A percentile compares a stretch with the other conserved stretches of the same genome.
These are phyloP conservation scores for Mormyrus iriodes DNA, from an alignment of 2,113 vertebrate genomes.

Conservation along the genomic window DNA sequence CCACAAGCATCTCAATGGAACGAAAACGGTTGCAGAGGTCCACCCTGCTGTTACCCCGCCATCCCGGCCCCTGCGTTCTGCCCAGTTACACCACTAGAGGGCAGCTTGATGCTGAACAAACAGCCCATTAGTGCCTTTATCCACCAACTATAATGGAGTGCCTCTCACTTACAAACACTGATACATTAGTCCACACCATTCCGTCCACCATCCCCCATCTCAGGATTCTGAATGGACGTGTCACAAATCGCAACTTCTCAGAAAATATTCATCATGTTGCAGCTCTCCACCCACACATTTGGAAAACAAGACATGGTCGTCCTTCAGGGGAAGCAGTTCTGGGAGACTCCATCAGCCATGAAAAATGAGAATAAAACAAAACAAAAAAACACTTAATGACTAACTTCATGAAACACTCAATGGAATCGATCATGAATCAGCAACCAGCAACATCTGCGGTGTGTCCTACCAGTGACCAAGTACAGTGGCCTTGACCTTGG, in stretches of 20 bases:
- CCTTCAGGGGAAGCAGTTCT: neutral
- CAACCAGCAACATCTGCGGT: neutral
- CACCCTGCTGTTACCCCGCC: neutral
- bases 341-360: neutral
- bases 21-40: neutral
- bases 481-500: neutral
- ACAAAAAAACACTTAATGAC: neutral
- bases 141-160: neutral
- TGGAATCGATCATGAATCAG: neutral
- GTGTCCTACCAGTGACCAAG: neutral
- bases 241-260: neutral
- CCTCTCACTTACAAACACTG: neutral
- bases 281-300: neutral
- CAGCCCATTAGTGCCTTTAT: neutral
- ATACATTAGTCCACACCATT: neutral
- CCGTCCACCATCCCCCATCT: neutral
- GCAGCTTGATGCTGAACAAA: neutral
- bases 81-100: neutral
- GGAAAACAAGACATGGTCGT: neutral
- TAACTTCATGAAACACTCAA: neutral
- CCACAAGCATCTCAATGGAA: neutral
- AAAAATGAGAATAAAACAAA: neutral
- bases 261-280: neutral
- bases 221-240: neutral
- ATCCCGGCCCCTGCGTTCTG: neutral